Evolutionary conservation across 2,888 invertebrate genomes (phyloP).

Genomic region (Leptopilina myrica): DNA sequence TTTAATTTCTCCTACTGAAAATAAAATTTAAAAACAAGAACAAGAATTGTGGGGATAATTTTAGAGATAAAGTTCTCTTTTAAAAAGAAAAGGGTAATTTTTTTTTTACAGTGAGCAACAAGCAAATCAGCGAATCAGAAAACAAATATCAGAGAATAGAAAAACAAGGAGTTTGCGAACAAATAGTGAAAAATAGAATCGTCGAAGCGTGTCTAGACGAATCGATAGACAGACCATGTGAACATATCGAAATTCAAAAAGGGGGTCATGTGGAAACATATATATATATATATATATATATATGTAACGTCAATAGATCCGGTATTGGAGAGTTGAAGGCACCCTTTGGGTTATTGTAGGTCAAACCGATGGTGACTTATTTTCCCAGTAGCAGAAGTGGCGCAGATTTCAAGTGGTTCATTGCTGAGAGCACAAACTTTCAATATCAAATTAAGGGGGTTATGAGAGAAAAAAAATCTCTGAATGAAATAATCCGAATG

Average conservation of each 20-base stretch:
- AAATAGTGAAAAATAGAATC: conserved; percentile 19
- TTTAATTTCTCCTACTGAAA: no score
- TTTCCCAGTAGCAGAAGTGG: neutral
- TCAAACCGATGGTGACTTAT: conserved; percentile 39
- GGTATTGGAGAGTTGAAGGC: neutral
- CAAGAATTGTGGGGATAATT: no score
- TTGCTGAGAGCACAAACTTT: no score
- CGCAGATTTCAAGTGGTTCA: conserved; percentile 14
- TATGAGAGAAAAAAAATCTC: no score
- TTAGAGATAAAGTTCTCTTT: no score
- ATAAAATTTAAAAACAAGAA: no score
- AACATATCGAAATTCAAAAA: conserved; percentile 31
- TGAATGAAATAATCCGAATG: no score
- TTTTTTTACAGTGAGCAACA: neutral
- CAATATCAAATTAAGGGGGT: no score
- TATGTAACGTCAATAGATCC: conserved; percentile 12
- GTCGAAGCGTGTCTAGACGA: conserved; percentile 5
- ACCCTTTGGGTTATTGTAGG: conserved; percentile 1
- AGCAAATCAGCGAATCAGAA: conserved; percentile 1
- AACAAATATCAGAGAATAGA: neutral
- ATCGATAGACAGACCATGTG: conserved; percentile 25
- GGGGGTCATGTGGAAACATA: neutral
- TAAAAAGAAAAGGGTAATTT: no score
- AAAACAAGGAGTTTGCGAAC: neutral
- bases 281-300: neutral